Base-by-base conservation (phyloP, 2,888 invertebrate species). In the Dinocampus coccinellae region DNA sequence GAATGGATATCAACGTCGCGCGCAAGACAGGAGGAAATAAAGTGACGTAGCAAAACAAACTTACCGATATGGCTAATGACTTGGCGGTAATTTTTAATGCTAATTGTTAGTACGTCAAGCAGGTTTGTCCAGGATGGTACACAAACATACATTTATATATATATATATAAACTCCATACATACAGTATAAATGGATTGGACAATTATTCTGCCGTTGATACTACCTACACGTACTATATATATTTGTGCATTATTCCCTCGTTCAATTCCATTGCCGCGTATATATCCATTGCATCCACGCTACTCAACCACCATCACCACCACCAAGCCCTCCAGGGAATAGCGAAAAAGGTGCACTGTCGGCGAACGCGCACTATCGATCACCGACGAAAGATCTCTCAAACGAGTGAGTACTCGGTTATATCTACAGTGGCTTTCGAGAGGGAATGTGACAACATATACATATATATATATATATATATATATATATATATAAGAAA, bases 301-400 rank as follows among this genome's bases (percentile, higher is more conserved):
- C n/a, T n/a, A n/a, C n/a, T n/a, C 39, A 53, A 53, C 52, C 39
- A 57, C 33, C 53, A 33, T 13, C 66, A 26, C 36, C 74, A 70
- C 61, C 70, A 70, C 68, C 67, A 76, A 71, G 77, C 74, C 70
- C 76, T 71, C 71, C 73, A 57, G 74, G 76, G 75, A 75, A 75
- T 72, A 68, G 68, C 55, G 68, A 69, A 72, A 72, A 67, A 68
- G 70, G 66, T 55, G 55, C 66, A 66, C 66, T 66, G 66, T 66
- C 55, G 64, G 64, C 64, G 22, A 20, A 34, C 66, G 57, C 55
- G 66, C 62, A n/a, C 64, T 63, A 72, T 72, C 71, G 67, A 72
- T 72, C 71, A 65, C 67, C 34, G 24, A 62, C 60, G 22, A 66
- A n/a, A 66, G 68, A 63, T 60, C 39, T 61, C 61, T 65, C 64